Conservation (phyloP, 1,140 invertebrate species). For the Macrostomum lignano region DNA sequence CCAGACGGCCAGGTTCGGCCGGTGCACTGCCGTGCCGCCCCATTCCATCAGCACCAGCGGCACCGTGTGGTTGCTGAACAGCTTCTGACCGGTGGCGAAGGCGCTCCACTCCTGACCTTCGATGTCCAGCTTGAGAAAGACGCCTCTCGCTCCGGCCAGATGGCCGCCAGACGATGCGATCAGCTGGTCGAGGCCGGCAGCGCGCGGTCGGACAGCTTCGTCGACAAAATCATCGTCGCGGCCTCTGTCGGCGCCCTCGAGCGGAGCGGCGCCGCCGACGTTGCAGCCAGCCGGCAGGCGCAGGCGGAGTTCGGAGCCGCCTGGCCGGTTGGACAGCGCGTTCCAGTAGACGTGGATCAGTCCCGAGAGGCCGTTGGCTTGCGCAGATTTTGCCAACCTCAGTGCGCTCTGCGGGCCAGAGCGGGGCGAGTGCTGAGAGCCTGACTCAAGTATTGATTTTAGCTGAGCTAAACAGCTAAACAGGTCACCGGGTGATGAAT, state of each 20-base stretch:
- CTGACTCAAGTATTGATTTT: no score
- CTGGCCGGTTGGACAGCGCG: slow-evolving; percentile 1
- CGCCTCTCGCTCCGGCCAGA: slow-evolving; percentile 2
- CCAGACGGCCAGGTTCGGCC: no score
- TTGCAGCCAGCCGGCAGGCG: not conserved
- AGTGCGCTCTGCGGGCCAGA: not conserved
- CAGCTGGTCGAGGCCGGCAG: no score
- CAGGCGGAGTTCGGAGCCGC: not conserved
- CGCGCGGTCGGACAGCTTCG: no score
- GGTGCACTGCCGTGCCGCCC: no score
- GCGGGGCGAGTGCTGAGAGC: no score
- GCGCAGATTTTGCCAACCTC: not conserved
- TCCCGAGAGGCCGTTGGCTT: slow-evolving; percentile 1
- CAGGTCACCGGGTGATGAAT: no score
- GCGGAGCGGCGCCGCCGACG: no score
- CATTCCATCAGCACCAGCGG: slow-evolving; percentile 10
- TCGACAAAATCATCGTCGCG: no score
- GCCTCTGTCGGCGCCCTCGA: no score
- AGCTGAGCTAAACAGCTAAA: no score
- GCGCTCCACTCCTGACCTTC: slow-evolving; percentile 9
- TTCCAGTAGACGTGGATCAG: not conserved
- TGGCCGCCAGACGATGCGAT: no score
- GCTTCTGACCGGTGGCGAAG: slow-evolving; percentile 7
- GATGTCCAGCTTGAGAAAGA: slow-evolving; percentile 10
- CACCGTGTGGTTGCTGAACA: slow-evolving; percentile 9